Base-by-base conservation (phyloP, 1,140 invertebrate genomes). In the Lasioglossum albipes region DNA sequence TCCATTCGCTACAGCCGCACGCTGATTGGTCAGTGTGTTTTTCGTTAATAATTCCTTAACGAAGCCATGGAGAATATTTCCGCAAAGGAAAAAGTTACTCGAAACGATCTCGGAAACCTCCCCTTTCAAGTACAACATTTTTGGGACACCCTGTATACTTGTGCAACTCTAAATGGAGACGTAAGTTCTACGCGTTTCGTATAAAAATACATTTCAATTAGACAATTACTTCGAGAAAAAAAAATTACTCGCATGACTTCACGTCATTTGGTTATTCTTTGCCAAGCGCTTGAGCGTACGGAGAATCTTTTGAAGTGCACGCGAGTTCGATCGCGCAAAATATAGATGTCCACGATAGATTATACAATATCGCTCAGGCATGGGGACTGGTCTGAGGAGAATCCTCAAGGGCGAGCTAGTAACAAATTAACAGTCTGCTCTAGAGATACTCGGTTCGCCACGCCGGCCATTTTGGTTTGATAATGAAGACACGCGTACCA, bases 381-480 rank as follows among this genome's bases (percentile, higher is more conserved):
- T 27, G 75, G 54, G 13, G 62, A 75, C 20, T 54, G 16, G 16
- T 62, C 45, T 1, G 42, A 62, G 42, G 31, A 72, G 4, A 22
- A 77, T 77, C 27, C 42, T 79, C 64, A 45, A 82, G 42, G n/a
- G 42, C 59, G 52, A 27, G 41, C 61, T 36, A 36, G 41, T 31
- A 59, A 66, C 20, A 57, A 82, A 77, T 66, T 41, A 73, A 78
- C 49, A 42, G 67, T 59, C 41, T 42, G 69, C 27, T 20, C 22
- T 22, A 54, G 13, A 45, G 65, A 66, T 61, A 54, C 41, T 72
- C 71, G 64, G 77, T 76, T 80, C 81, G 59, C 81, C 81, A 62
- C 41, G 69, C 54, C 77, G 54, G 76, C 80, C 72, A 88, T 87
- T 86, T 86, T 87, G 78, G 81, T 84, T 73, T 79, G 84, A 88